phyloP scores from a whole-genome alignment of 2,797 vertebrate genomes.

The Chelon labrosus region DNA sequence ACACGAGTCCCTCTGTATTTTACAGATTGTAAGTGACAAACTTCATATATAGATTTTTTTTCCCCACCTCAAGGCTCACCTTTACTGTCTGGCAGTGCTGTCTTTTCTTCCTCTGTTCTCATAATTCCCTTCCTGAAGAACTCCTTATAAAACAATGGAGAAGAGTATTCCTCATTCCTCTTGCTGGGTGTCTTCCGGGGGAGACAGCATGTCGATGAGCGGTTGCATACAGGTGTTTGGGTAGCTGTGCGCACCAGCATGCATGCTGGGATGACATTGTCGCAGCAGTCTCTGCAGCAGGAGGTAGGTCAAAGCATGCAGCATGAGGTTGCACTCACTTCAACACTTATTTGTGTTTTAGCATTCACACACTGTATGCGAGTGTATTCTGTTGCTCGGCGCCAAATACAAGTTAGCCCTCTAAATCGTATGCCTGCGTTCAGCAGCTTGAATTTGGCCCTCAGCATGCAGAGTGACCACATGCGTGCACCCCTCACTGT shows the following conservation, averaged over 20 bases:
- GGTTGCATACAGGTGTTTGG: background rate
- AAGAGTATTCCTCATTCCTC: background rate
- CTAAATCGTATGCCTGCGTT: conserved; percentile 15
- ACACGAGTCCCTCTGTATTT: conserved; percentile 18
- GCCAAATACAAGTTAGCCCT: conserved; percentile 16
- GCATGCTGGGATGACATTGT: conserved; percentile 15
- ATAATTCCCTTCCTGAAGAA: background rate
- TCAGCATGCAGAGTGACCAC: conserved; percentile 16
- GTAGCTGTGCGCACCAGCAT: background rate
- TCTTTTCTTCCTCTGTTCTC: background rate
- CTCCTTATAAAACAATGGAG: conserved; percentile 9
- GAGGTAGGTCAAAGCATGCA: conserved; percentile 22
- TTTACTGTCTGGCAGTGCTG: conserved; percentile 10
- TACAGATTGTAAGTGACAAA: conserved; percentile 14
- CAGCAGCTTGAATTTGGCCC: conserved; percentile 17
- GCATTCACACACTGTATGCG: conserved; percentile 12
- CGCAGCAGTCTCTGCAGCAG: conserved; percentile 3
- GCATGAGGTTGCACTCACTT: background rate
- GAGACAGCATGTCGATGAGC: background rate
- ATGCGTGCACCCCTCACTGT: background rate
- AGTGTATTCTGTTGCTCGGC: conserved; percentile 3
- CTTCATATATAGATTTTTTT: conserved; percentile 24
- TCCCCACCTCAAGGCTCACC: conserved; percentile 11
- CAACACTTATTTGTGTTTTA: conserved; percentile 27
- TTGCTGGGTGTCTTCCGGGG: background rate